Evolutionary conservation across 2,797 vertebrate species (phyloP), one percentile per base, ranked within the genome.

Genomic region (Neostethus bicornis): DNA sequence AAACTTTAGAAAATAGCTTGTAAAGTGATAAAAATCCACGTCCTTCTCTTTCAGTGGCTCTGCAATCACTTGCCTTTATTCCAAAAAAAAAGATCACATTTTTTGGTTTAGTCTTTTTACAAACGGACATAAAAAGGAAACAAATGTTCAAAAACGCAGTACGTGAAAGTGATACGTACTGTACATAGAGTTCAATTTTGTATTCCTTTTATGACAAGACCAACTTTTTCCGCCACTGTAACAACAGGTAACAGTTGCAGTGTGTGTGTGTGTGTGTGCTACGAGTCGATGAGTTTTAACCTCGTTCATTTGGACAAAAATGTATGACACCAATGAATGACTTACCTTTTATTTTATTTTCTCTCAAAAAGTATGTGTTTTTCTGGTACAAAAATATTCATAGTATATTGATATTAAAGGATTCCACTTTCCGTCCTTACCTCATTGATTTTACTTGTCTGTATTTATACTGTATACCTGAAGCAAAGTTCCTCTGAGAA

Each of bases 281-380:
- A 77, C 71, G 64, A 70, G 73, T 51, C 70, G 21, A 45, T 53
- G 37, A 68, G 51, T 72, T 80, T 66, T 64, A 74, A 71, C 61
- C 44, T 79, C 52, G 50, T 76, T 67, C 64, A 78, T 84, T 80
- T 75, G 81, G 80, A 85, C 81, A 57, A 51, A 71, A 77, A 85
- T 82, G 79, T 88, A 84, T 81, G 89, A 92, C 87, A 87, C 85
- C 86, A 89, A 89, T 89, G 91, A 92, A 91, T 91, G 90, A 90
- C 75, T 80, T 69, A 71, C 60, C 74, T 82, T 70, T 79, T 62
- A 31, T 74, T 80, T 73, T 61, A 78, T 61, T 79, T 73, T 84
- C 78, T 73, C 51, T 74, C 58, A 71, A 73, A 77, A 70, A 50
- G 61, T 67, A 23, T 57, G 70, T 88, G 74, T 79, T 87, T 85